Percentiles rank a stretch among this genome's conserved stretches.
Evolutionary conservation across 2,888 invertebrate genomes (phyloP).

Genomic region (Ormyrus pomaceus): DNA sequence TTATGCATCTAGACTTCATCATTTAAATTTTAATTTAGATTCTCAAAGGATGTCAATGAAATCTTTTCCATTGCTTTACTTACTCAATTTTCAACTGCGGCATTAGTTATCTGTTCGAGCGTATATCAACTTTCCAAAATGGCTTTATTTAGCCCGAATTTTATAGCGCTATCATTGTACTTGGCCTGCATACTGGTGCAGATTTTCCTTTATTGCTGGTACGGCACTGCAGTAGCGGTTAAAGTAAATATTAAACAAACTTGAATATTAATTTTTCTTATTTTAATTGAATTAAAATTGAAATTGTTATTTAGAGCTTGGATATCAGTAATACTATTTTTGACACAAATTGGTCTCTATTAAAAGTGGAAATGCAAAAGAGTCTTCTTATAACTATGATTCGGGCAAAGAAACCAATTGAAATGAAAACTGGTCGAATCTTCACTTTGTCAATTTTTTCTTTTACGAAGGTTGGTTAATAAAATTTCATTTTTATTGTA

Average conservation of each 20-base stretch:
- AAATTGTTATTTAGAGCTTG: no score
- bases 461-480: conserved; percentile 58
- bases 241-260: conserved; percentile 53
- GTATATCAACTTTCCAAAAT: conserved; percentile 58
- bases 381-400: conserved; percentile 59
- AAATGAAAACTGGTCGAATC: conserved; percentile 56
- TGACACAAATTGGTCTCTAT: conserved; percentile 36
- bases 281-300: no score
- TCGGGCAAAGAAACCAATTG: conserved; percentile 56
- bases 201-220: conserved; percentile 64
- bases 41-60: conserved; percentile 53
- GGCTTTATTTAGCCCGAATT: conserved; percentile 54
- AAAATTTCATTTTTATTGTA: no score
- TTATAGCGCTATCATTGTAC: conserved; percentile 55
- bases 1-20: neutral
- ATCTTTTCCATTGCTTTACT: conserved; percentile 55
- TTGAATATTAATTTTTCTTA: no score
- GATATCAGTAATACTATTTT: neutral
- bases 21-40: conserved; percentile 44
- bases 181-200: conserved; percentile 60
- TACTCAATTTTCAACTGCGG: conserved; percentile 59
- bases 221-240: conserved; percentile 61
- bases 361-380: conserved; percentile 49
- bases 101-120: conserved; percentile 59
- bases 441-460: conserved; percentile 59